phyloP scores from a whole-genome alignment of 2,797 vertebrate genomes.

The Oceanodroma leucorhoa region DNA sequence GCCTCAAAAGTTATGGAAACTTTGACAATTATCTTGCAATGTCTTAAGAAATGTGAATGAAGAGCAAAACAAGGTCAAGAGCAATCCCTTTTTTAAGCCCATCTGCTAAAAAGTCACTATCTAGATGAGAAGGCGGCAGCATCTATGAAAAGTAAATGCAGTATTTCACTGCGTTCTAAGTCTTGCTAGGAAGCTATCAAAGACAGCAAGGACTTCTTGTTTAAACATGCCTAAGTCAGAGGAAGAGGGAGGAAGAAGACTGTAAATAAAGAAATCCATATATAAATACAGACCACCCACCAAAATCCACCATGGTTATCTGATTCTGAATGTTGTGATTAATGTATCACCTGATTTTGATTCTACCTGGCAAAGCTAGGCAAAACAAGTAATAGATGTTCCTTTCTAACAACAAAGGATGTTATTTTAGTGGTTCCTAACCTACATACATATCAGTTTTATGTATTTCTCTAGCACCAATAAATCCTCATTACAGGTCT shows the following conservation, averaged over 20 bases:
- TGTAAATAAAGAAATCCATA: constrained; percentile 14
- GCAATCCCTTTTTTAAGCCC: neutral
- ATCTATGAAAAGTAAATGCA: constrained; percentile 11
- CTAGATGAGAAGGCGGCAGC: neutral
- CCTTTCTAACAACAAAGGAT: neutral
- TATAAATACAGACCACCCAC: constrained; percentile 29
- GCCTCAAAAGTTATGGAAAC: neutral
- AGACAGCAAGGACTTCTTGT: neutral
- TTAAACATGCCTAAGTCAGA: constrained; percentile 21
- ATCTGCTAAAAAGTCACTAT: constrained; percentile 9
- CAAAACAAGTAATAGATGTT: neutral
- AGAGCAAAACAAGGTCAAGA: constrained; percentile 27
- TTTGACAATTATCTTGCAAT: constrained; percentile 25
- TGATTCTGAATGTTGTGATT: neutral
- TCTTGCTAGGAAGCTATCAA: neutral
- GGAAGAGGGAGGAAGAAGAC: neutral
- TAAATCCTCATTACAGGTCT: neutral
- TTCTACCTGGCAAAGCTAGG: neutral
- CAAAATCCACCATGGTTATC: neutral
- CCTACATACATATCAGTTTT: neutral
- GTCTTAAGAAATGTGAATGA: constrained; percentile 13
- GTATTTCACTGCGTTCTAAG: neutral
- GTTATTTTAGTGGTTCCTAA: neutral
- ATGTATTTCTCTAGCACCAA: neutral
- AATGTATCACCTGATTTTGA: neutral